These are phyloP conservation scores for Trisateles emortualis DNA, from an alignment of 2,888 invertebrate genomes.

Conservation along the genomic window DNA sequence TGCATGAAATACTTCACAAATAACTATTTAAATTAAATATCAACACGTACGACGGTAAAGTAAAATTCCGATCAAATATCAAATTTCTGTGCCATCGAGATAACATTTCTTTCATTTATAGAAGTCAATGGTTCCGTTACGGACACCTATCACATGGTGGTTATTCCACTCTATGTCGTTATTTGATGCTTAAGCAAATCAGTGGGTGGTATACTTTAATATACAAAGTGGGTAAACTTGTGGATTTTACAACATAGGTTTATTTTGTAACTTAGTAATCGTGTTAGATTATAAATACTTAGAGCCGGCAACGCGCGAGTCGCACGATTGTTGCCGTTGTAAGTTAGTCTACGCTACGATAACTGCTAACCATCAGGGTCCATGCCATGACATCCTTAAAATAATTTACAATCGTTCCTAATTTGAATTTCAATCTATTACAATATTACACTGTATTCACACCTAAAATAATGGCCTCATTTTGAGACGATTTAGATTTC, in stretches of 20 bases:
- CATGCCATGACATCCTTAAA: too few species aligned
- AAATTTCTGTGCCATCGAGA: slow-evolving; percentile 38
- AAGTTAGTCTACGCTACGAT: too few species aligned
- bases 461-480: too few species aligned
- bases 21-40: slow-evolving; percentile 35
- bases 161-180: slow-evolving; percentile 22
- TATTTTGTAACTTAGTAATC: slow-evolving; percentile 14
- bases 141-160: slow-evolving; percentile 25
- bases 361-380: too few species aligned
- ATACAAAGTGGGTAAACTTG: not conserved
- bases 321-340: too few species aligned
- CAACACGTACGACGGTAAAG: slow-evolving; percentile 18
- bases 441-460: too few species aligned
- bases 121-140: slow-evolving; percentile 37
- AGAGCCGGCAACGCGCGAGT: too few species aligned
- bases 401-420: too few species aligned
- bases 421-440: too few species aligned
- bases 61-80: slow-evolving; percentile 43
- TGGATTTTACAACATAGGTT: slow-evolving; percentile 3
- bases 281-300: too few species aligned
- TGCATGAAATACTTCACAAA: slow-evolving; percentile 15
- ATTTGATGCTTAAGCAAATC: slow-evolving; percentile 9
- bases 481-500: too few species aligned
- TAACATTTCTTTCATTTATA: slow-evolving; percentile 34
- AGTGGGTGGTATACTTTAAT: slow-evolving; percentile 34